Conservation (phyloP, 2,888 invertebrate species). For the Philhelius pedissequus region DNA sequence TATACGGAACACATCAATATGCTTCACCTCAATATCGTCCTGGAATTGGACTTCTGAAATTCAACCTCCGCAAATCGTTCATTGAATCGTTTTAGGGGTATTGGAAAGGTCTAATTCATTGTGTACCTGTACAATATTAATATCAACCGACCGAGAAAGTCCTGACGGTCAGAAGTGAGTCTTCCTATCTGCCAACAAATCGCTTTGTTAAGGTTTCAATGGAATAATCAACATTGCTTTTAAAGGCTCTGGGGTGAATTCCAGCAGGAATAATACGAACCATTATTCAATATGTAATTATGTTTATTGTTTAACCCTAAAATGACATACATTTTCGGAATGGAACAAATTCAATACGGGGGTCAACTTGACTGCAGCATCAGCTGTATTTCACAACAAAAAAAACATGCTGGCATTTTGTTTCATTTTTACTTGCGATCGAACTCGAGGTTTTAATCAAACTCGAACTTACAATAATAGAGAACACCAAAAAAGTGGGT, state of each 20-base stretch:
- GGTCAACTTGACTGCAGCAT: no score
- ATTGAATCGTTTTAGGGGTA: not conserved
- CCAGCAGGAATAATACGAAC: not conserved
- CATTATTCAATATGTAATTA: not conserved
- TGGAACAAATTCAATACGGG: no score
- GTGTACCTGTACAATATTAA: not conserved
- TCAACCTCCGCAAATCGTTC: not conserved
- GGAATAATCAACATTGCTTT: not conserved
- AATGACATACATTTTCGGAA: no score
- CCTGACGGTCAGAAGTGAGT: not conserved
- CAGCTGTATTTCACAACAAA: no score
- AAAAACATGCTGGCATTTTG: no score
- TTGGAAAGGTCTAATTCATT: not conserved
- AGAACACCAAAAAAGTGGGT: no score
- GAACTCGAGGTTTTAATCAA: no score
- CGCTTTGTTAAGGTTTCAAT: not conserved
- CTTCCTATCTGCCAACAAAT: not conserved
- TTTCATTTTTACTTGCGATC: no score
- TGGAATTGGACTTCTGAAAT: not conserved
- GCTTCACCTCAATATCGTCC: not conserved
- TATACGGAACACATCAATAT: not conserved
- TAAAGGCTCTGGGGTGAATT: not conserved
- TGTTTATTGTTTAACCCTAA: no score
- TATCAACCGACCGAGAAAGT: not conserved
- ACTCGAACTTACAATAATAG: no score